These are phyloP conservation scores for Neelides folsomi DNA, from an alignment of 2,888 invertebrate genomes.

Conservation along the genomic window DNA sequence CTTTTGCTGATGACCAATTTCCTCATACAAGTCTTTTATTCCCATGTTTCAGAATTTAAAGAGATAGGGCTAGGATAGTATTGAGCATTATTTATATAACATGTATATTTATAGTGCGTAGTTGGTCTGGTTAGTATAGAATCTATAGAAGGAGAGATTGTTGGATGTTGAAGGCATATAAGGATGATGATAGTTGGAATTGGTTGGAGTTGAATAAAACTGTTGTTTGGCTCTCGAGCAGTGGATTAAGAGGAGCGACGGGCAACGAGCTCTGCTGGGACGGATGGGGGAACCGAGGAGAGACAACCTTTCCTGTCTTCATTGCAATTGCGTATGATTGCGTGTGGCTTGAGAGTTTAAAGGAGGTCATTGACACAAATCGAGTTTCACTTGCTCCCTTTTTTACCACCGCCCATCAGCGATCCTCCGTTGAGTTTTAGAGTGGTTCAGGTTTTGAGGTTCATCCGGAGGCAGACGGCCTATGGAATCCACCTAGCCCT, in stretches of 20 bases:
- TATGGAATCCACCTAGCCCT: no score
- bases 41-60: neutral
- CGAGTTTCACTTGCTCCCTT: constrained; percentile 17
- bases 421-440: no score
- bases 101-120: no score
- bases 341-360: constrained; percentile 13
- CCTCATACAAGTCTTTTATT: neutral
- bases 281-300: neutral
- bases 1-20: constrained; percentile 5
- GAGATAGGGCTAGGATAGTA: no score
- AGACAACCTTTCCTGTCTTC: constrained; percentile 2
- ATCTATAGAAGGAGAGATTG: no score
- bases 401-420: neutral
- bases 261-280: neutral
- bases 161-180: no score
- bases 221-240: constrained; percentile 3
- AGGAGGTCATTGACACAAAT: constrained; percentile 23
- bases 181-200: neutral
- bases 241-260: neutral
- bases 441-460: no score
- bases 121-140: no score
- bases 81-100: no score
- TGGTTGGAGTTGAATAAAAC: neutral
- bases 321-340: constrained; percentile 3
- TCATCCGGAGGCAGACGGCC: no score